Evolutionary conservation across 1,140 invertebrate genomes (phyloP).

Genomic region (Trialeurodes vaporariorum): DNA sequence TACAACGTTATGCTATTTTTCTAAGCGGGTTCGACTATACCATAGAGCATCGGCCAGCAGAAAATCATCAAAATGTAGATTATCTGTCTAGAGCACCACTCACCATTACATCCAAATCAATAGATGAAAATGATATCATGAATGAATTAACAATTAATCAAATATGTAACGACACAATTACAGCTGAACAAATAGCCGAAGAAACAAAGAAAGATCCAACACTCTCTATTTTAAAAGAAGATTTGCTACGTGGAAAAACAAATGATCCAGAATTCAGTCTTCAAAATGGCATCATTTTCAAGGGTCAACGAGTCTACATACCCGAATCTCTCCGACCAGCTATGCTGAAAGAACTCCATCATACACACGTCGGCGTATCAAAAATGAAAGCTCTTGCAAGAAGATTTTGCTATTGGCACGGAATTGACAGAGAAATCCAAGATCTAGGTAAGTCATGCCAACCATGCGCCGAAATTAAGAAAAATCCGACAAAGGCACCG

Average conservation of each 20-base stretch:
- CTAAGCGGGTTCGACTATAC: constrained; percentile 31
- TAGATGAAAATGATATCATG: no score
- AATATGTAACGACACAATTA: no score
- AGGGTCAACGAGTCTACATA: constrained; percentile 15
- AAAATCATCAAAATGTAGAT: constrained; percentile 28
- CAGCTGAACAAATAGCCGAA: neutral
- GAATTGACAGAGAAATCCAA: constrained; percentile 28
- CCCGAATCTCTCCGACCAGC: constrained; percentile 10
- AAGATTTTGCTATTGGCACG: constrained; percentile 24
- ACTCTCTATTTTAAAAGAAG: no score
- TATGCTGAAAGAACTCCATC: constrained; percentile 19
- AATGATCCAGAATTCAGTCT: constrained; percentile 10
- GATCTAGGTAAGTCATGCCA: constrained; percentile 22
- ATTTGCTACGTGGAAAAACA: neutral
- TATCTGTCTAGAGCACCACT: constrained; percentile 26
- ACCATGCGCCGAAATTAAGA: constrained; percentile 20
- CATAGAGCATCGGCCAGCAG: constrained; percentile 27
- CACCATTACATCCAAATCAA: no score
- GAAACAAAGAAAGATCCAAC: constrained; percentile 5
- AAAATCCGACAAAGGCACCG: constrained; percentile 20
- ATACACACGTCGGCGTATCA: constrained; percentile 24
- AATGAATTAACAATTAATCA: constrained; percentile 6
- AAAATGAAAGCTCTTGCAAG: constrained; percentile 29
- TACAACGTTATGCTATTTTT: constrained; percentile 31
- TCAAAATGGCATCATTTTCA: constrained; percentile 13